Evolutionary conservation across 2,797 vertebrate species (phyloP).

Genomic region (Tadarida brasiliensis): DNA sequence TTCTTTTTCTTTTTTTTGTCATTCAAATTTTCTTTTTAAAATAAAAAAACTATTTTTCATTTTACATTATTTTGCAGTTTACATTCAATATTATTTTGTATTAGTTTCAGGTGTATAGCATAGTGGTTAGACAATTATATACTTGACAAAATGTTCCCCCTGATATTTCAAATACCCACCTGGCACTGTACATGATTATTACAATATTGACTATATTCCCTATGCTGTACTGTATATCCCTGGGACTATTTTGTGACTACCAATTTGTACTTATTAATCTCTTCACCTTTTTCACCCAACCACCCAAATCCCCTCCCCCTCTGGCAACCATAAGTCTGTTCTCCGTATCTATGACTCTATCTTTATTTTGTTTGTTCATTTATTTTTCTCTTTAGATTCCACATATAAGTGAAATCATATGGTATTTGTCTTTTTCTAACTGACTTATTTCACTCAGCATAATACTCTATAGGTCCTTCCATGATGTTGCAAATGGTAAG

Average conservation of each 20-base stretch:
- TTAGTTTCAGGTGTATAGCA: background rate
- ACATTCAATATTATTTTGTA: background rate
- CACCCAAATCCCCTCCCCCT: background rate
- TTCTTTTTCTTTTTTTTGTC: background rate
- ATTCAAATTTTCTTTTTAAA: background rate
- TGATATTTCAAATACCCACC: background rate
- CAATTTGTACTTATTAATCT: background rate
- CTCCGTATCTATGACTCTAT: background rate
- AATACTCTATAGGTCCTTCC: background rate
- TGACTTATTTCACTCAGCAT: background rate
- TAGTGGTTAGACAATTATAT: background rate
- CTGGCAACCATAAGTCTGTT: background rate
- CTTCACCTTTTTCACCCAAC: background rate
- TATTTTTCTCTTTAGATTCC: background rate
- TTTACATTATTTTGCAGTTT: background rate
- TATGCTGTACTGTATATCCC: background rate
- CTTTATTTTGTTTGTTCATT: background rate
- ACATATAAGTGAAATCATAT: background rate
- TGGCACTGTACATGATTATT: background rate
- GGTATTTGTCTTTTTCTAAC: too few relatives aligned
- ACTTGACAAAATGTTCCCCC: background rate
- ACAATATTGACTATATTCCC: background rate
- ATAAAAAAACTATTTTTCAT: background rate
- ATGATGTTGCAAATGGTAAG: background rate
- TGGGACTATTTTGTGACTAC: background rate